These are phyloP conservation scores for Seriola dumerili DNA, from an alignment of 2,113 vertebrate genomes.

Conservation along the genomic window DNA sequence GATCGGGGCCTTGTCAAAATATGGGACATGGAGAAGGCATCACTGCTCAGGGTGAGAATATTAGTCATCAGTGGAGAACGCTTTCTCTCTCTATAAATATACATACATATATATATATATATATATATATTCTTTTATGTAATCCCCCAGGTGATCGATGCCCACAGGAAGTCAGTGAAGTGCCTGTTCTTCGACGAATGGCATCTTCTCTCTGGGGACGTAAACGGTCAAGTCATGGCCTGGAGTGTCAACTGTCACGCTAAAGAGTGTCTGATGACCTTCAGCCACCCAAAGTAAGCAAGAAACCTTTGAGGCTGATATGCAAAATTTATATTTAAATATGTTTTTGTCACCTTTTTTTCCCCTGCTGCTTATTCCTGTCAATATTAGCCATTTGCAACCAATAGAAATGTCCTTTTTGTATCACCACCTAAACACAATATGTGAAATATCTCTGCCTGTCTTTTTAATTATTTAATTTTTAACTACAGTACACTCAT, in stretches of 20 bases:
- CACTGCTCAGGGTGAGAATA: slow-evolving; percentile 86
- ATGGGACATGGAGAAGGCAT: slow-evolving; percentile 82
- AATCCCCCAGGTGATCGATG: slow-evolving; percentile 81
- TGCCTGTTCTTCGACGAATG: slow-evolving; percentile 89
- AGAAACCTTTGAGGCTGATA: not conserved
- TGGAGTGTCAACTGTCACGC: slow-evolving; percentile 88
- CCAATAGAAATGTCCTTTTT: no score
- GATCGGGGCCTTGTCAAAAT: slow-evolving; percentile 88
- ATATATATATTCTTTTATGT: no score
- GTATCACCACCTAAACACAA: no score
- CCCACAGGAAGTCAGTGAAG: slow-evolving; percentile 86
- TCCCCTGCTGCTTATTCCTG: no score
- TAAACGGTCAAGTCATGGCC: slow-evolving; percentile 84
- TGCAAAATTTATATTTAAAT: no score
- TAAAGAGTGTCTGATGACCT: slow-evolving; percentile 84
- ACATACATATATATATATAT: no score
- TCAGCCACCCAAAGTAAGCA: slow-evolving; percentile 89
- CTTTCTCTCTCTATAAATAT: no score
- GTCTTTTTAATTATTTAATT: no score
- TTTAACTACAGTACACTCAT: not conserved
- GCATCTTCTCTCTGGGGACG: slow-evolving; percentile 90
- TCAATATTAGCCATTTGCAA: no score
- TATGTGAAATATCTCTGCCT: no score
- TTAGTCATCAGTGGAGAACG: not conserved
- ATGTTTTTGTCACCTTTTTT: not conserved